phyloP scores from a whole-genome alignment of 2,113 vertebrate species.

The Mixornis gularis region DNA sequence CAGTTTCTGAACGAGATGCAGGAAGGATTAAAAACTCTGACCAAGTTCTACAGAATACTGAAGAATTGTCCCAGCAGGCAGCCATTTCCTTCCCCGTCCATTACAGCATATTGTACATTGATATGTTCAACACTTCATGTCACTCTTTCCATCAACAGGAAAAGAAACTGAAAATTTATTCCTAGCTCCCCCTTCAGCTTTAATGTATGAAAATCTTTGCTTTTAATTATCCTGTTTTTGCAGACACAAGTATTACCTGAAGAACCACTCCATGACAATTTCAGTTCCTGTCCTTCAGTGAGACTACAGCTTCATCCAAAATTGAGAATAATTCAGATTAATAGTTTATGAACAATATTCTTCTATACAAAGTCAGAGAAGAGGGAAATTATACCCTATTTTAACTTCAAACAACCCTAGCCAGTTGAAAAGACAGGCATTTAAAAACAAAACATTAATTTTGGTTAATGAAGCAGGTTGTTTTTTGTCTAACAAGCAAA shows the following conservation, averaged over 20 bases:
- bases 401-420: not conserved
- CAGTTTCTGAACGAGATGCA: not conserved
- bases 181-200: not conserved
- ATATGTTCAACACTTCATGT: not conserved
- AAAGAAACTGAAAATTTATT: not conserved
- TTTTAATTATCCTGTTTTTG: not conserved
- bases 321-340: not conserved
- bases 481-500: not conserved
- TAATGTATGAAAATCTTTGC: not conserved
- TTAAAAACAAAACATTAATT: not conserved
- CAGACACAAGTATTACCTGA: not conserved
- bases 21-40: not conserved
- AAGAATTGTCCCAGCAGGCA: not conserved
- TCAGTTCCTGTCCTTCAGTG: not conserved
- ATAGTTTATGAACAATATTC: not conserved
- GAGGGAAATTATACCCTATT: not conserved
- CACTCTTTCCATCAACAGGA: not conserved
- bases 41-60: not conserved
- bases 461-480: not conserved
- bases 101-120: not conserved
- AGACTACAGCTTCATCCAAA: not conserved
- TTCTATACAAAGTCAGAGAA: not conserved
- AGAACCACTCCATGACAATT: not conserved
- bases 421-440: not conserved
- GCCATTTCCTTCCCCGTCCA: accelerated